These are phyloP conservation scores for Pachypanchax playfairii DNA, from an alignment of 2,113 vertebrate genomes.

Conservation along the genomic window DNA sequence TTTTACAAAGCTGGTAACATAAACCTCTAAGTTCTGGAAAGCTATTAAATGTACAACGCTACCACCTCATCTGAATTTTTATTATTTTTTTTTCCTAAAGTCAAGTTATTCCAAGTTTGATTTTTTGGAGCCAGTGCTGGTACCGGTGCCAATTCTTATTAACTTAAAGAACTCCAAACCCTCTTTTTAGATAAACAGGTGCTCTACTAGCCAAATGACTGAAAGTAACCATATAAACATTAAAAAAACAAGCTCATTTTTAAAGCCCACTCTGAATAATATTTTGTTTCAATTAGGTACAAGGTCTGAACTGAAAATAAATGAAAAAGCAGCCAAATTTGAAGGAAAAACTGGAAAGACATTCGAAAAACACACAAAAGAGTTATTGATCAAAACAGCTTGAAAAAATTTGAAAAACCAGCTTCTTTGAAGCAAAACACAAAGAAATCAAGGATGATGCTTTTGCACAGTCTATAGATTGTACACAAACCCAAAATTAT, in stretches of 20 bases:
- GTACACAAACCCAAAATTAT: too few species aligned
- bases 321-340: neutral
- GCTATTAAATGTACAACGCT: conserved; percentile 17
- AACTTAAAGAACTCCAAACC: neutral
- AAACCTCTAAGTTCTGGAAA: conserved; percentile 30
- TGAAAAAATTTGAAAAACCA: too few species aligned
- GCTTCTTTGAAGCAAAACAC: too few species aligned
- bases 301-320: neutral
- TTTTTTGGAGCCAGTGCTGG: neutral
- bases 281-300: too few species aligned
- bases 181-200: neutral
- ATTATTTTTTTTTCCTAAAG: conserved; percentile 1
- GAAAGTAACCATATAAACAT: too few species aligned
- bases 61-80: conserved; percentile 44
- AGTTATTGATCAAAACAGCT: too few species aligned
- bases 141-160: neutral
- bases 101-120: neutral
- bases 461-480: too few species aligned
- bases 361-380: too few species aligned
- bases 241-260: too few species aligned
- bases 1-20: conserved; percentile 38
- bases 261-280: too few species aligned
- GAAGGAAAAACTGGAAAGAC: neutral
- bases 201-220: neutral
- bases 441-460: too few species aligned